Percentiles rank a stretch among this genome's conserved stretches.
These are phyloP conservation scores for Acestrorhynchus altus DNA, from an alignment of 2,797 vertebrate genomes.

Conservation along the genomic window DNA sequence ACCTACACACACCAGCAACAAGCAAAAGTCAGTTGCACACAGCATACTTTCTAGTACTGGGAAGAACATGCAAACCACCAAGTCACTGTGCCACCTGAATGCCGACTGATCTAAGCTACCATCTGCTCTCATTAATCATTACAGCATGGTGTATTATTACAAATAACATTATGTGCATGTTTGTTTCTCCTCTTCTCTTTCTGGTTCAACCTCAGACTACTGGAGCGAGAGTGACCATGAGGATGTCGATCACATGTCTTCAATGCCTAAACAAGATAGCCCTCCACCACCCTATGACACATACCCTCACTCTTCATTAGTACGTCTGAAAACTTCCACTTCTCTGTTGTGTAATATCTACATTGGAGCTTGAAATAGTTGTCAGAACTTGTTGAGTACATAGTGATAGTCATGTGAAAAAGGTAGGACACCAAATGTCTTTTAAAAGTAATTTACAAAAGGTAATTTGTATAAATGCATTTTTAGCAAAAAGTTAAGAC, in stretches of 20 bases:
- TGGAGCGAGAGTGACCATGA: slow-evolving; percentile 99
- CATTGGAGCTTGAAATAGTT: not conserved
- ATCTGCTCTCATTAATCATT: not conserved
- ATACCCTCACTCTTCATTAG: slow-evolving; percentile 91
- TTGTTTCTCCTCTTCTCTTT: slow-evolving; percentile 10
- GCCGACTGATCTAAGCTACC: too few species aligned
- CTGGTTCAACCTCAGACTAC: slow-evolving; percentile 83
- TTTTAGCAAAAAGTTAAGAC: too few species aligned
- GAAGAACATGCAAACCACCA: too few species aligned
- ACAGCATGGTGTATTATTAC: not conserved
- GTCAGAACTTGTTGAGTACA: not conserved
- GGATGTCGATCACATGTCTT: slow-evolving; percentile 87
- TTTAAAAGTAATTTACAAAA: too few species aligned
- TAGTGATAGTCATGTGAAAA: too few species aligned
- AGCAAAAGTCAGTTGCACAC: too few species aligned
- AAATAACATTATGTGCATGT: not conserved
- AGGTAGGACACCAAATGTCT: too few species aligned
- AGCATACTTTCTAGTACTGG: too few species aligned
- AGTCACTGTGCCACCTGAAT: too few species aligned
- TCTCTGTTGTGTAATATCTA: not conserved
- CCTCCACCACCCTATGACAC: slow-evolving; percentile 97
- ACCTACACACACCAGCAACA: too few species aligned
- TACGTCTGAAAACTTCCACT: slow-evolving; percentile 73
- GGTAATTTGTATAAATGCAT: too few species aligned
- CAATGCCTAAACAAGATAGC: slow-evolving; percentile 94